These are phyloP conservation scores for Aldrovandia affinis DNA, from an alignment of 2,797 vertebrate species.

Conservation along the genomic window DNA sequence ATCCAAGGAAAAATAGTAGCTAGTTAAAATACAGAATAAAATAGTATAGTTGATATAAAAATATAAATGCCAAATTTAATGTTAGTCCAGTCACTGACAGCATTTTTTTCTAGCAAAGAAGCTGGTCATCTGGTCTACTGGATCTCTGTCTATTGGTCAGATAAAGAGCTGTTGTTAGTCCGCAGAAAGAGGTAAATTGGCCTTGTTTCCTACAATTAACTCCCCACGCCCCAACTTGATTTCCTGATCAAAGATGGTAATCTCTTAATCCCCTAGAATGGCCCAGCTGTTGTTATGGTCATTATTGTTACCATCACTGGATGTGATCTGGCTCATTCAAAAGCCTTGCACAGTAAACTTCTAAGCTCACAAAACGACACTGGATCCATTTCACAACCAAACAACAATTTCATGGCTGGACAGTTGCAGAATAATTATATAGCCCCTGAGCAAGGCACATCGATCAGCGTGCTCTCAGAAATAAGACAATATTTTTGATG, in stretches of 20 bases:
- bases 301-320: conserved; percentile 25
- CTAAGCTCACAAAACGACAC: neutral
- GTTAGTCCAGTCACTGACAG: neutral
- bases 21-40: too few species aligned
- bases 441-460: conserved; percentile 54
- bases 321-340: conserved; percentile 22
- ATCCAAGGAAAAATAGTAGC: too few species aligned
- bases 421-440: conserved; percentile 63
- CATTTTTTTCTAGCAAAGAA: neutral
- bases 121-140: neutral
- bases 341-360: conserved; percentile 39
- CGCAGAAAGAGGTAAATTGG: conserved; percentile 34
- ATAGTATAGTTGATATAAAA: neutral
- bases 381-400: conserved; percentile 48
- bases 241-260: conserved; percentile 34
- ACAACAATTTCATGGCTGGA: conserved; percentile 69
- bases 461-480: conserved; percentile 55
- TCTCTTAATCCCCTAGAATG: conserved; percentile 24
- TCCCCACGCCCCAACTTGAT: conserved; percentile 24
- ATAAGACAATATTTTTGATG: conserved; percentile 55
- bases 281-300: conserved; percentile 33
- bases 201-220: conserved; percentile 6
- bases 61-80: neutral
- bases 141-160: neutral
- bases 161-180: conserved; percentile 23